Base-by-base conservation (phyloP, 2,113 vertebrate species). In the Notarius lentiginosus region DNA sequence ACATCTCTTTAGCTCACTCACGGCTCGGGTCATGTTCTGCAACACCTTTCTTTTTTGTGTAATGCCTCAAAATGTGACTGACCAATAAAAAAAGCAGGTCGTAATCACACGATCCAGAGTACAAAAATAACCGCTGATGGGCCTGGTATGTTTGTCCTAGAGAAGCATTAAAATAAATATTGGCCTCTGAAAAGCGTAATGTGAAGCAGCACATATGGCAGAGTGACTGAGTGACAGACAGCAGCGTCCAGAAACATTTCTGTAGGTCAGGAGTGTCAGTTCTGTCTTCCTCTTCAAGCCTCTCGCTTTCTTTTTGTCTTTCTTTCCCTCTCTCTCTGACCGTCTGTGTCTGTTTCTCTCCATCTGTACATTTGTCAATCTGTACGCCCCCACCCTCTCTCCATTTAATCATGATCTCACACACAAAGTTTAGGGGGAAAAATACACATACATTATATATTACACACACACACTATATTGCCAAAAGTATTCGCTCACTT, bases 321-420 rank as follows among this genome's bases (percentile, higher is more conserved):
- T n/a, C 24, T 18, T 1, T 7, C 4, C 2, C 0, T 11, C 72
- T n/a, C 41, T n/a, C 18, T 2, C 1, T n/a, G 20, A 2, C n/a
- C 0, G 15, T 79, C 53, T 30, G 11, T 7, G 14, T 20, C 27
- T 56, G 12, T 79, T n/a, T 56, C 3, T 77, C 7, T 79, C 14
- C 17, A 2, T 27, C 76, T 18, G 0, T 82, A 22, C 9, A 8
- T 76, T 20, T 41, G 41, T 85, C 41, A 79, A 34, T 86, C 30
- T 61, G 0, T 79, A 12, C 41, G 2, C 30, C 76, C 58, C 34
- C 61, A 5, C 58, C n/a, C 12, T 82, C 56, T 87, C 3, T 75
- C 66, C 41, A 41, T 41, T 41, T 41, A 41, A 41, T 41, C 41
- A 41, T 41, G 4, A 41, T 41, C 41, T 0, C 41, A 0, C 41